A percentile compares a stretch with the other conserved stretches of the same genome.
Conservation (phyloP, 2,888 invertebrate genomes). For the Acronicta aceris region DNA sequence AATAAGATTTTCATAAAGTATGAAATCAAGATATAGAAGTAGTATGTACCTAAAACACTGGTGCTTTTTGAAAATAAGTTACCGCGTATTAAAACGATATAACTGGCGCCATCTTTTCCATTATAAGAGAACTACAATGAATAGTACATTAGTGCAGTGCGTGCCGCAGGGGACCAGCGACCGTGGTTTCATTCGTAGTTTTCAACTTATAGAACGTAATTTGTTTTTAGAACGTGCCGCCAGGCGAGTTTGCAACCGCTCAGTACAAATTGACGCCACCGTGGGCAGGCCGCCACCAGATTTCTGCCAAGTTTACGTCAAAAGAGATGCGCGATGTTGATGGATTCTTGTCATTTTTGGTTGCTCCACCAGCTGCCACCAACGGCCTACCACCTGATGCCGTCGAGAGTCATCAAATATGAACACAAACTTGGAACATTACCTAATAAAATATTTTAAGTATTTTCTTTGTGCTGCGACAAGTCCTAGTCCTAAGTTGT, state of each 20-base stretch:
- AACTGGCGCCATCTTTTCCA: slow-evolving; percentile 54
- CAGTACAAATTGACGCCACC: slow-evolving; percentile 94
- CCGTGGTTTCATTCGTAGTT: slow-evolving; percentile 11
- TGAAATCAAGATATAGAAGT: not conserved
- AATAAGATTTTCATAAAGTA: not conserved
- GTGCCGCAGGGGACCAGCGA: slow-evolving; percentile 4
- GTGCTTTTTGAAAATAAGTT: not conserved
- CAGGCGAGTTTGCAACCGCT: slow-evolving; percentile 92
- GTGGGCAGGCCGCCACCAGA: slow-evolving; percentile 93
- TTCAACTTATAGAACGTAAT: slow-evolving; percentile 14
- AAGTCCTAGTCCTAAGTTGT: slow-evolving; percentile 3
- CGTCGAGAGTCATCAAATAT: slow-evolving; percentile 70
- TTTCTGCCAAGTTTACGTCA: slow-evolving; percentile 96
- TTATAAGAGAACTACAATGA: slow-evolving; percentile 12
- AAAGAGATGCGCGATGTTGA: slow-evolving; percentile 97
- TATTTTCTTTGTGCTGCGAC: slow-evolving; percentile 1
- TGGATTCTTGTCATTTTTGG: slow-evolving; percentile 94
- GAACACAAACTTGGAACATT: slow-evolving; percentile 25
- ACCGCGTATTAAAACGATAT: not conserved
- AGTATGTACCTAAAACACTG: no score
- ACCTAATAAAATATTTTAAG: not conserved
- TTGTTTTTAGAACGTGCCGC: slow-evolving; percentile 70
- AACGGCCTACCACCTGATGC: slow-evolving; percentile 75
- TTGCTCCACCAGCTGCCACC: slow-evolving; percentile 81
- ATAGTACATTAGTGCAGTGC: not conserved